A percentile compares a stretch with the other conserved stretches of the same genome.
phyloP scores from a whole-genome alignment of 2,797 vertebrate species.

The Chiloscyllium punctatum region DNA sequence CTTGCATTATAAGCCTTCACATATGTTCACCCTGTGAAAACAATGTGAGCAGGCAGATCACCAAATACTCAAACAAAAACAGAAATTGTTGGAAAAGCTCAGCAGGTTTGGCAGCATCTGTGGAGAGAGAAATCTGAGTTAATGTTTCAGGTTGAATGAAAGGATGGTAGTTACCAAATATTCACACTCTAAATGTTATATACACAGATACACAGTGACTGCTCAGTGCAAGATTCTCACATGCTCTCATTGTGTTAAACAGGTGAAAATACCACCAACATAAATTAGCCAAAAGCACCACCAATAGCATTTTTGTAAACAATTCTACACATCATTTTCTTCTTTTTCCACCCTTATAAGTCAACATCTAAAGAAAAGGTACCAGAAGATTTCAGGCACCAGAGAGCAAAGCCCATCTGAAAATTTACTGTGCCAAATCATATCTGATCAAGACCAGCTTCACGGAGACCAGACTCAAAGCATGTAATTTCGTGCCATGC shows the following conservation, averaged over 20 bases:
- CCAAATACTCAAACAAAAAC: not conserved
- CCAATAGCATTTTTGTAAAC: not conserved
- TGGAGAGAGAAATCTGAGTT: too few relatives aligned
- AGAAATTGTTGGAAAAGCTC: too few relatives aligned
- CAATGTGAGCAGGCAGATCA: not conserved
- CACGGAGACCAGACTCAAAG: not conserved
- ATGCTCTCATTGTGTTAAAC: conserved; percentile 12
- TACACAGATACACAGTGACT: not conserved
- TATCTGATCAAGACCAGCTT: not conserved
- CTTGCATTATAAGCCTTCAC: not conserved
- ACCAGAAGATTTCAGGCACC: too few relatives aligned
- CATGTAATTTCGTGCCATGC: too few relatives aligned
- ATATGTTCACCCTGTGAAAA: conserved; percentile 8
- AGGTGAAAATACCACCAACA: not conserved
- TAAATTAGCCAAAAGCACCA: conserved; percentile 19
- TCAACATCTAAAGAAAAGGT: not conserved
- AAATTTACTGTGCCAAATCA: not conserved
- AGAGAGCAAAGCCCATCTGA: not conserved
- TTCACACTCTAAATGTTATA: not conserved
- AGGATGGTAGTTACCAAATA: too few relatives aligned
- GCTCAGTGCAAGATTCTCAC: not conserved
- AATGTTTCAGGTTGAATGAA: too few relatives aligned
- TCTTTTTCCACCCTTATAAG: too few relatives aligned
- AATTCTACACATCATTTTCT: not conserved
- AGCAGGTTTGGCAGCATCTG: too few relatives aligned